Evolutionary conservation across 2,113 vertebrate genomes (phyloP).

Genomic region (Jaculus jaculus): DNA sequence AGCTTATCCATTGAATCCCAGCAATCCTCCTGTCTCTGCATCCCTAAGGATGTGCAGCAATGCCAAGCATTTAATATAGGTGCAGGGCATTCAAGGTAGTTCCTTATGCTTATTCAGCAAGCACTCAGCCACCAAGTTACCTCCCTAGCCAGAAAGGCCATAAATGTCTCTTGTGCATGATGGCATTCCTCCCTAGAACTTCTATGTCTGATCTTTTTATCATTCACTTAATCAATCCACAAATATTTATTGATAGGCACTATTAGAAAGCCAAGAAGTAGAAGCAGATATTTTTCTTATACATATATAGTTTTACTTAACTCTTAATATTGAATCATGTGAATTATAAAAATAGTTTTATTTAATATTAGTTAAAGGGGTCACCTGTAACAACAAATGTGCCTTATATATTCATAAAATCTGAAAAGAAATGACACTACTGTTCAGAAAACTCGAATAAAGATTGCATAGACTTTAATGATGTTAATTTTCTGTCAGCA

Average conservation of each 20-base stretch:
- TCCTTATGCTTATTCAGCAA: background rate
- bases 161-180: background rate
- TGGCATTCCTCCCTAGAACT: background rate
- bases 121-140: no score
- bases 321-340: no score
- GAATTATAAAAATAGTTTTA: background rate
- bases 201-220: background rate
- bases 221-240: background rate
- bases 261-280: conserved; percentile 22
- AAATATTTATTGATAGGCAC: background rate
- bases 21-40: no score
- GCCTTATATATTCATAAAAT: conserved; percentile 38
- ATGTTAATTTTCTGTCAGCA: background rate
- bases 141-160: background rate
- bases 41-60: no score
- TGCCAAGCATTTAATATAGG: no score
- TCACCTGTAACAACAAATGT: background rate
- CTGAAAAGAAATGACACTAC: background rate
- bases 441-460: background rate
- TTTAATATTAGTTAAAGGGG: background rate
- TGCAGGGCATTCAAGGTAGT: no score
- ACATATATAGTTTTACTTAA: background rate
- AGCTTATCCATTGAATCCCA: no score
- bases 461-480: background rate
- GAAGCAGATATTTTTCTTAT: background rate